These are phyloP conservation scores for Cricetomys ansorgei DNA, from an alignment of 2,113 vertebrate species.

Conservation along the genomic window DNA sequence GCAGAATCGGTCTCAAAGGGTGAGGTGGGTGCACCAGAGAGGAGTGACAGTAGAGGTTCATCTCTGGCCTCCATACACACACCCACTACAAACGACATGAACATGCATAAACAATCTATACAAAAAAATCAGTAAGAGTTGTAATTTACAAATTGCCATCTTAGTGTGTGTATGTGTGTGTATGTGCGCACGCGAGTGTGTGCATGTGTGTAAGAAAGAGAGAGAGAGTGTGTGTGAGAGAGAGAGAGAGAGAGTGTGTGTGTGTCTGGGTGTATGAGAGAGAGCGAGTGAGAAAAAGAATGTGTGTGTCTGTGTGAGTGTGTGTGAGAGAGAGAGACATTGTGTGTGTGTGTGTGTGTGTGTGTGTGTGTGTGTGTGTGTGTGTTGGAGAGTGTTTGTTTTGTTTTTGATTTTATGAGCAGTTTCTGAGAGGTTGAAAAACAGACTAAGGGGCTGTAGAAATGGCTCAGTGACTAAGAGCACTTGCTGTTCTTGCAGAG, in stretches of 20 bases:
- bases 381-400: too few species aligned
- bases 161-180: not conserved
- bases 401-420: not conserved
- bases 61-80: not conserved
- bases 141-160: constrained; percentile 4
- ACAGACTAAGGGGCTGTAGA: not conserved
- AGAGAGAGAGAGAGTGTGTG: too few species aligned
- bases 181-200: not conserved
- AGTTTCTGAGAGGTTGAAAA: not conserved
- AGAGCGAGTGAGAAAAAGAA: too few species aligned
- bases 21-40: not conserved
- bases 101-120: too few species aligned
- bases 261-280: too few species aligned
- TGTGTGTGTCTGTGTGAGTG: too few species aligned
- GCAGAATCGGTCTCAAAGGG: not conserved
- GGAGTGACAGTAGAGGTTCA: not conserved
- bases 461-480: not conserved
- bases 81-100: too few species aligned
- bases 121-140: not conserved
- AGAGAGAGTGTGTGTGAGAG: too few species aligned
- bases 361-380: too few species aligned
- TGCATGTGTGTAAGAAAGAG: too few species aligned
- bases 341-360: too few species aligned
- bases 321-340: too few species aligned
- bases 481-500: not conserved